These are phyloP conservation scores for Heliconius ismenius DNA, from an alignment of 2,888 invertebrate species.

Conservation along the genomic window DNA sequence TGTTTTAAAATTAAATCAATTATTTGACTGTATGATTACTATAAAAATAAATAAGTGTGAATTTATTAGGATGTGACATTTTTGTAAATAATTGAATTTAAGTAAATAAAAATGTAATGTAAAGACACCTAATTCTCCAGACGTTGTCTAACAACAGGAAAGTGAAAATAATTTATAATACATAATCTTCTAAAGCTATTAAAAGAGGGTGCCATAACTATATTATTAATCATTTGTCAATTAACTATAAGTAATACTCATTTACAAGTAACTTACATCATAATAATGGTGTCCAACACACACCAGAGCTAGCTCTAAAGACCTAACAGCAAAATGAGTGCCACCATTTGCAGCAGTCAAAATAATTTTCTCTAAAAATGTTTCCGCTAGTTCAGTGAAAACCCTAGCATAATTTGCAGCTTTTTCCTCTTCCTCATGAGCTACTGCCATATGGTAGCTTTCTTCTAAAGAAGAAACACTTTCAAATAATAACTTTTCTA, in stretches of 20 bases:
- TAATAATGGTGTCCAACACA: slow-evolving; percentile 99
- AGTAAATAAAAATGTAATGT: background rate
- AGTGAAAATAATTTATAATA: too few species aligned
- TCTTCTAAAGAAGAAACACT: slow-evolving; percentile 90
- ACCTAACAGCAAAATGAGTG: slow-evolving; percentile 89
- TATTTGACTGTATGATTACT: too few species aligned
- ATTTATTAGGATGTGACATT: too few species aligned
- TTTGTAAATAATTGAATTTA: too few species aligned
- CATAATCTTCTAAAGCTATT: background rate
- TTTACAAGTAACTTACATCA: slow-evolving; percentile 83
- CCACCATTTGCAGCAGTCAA: slow-evolving; percentile 82
- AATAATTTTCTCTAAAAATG: slow-evolving; percentile 92
- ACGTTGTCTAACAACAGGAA: background rate
- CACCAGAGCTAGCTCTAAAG: slow-evolving; percentile 92
- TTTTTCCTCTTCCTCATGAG: slow-evolving; percentile 96
- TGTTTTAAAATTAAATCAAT: too few species aligned
- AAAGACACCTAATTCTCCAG: background rate
- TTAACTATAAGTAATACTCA: background rate
- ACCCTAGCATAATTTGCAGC: slow-evolving; percentile 96
- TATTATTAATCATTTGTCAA: background rate
- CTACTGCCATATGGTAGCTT: slow-evolving; percentile 94
- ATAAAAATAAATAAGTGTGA: too few species aligned
- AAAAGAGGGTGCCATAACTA: background rate
- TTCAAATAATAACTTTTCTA: slow-evolving; percentile 91
- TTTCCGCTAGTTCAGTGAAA: slow-evolving; percentile 96